Conservation (phyloP, 2,888 invertebrate genomes). For the Alviniconcha strummeri region DNA sequence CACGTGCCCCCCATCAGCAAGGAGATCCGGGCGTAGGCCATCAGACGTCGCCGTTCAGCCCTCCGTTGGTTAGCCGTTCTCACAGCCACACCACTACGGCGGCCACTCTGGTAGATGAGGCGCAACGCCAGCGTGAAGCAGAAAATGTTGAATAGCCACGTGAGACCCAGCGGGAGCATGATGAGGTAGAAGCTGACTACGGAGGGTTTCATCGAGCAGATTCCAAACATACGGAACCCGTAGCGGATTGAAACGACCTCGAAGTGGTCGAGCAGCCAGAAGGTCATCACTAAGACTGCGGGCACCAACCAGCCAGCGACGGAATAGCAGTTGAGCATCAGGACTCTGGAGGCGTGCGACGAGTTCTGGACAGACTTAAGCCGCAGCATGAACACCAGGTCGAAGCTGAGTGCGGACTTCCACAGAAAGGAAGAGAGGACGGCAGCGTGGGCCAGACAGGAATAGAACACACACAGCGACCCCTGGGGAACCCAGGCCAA, state of each 20-base stretch:
- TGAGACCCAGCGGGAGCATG: slow-evolving; percentile 24
- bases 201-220: slow-evolving; percentile 35
- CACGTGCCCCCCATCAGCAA: slow-evolving; percentile 40
- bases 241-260: slow-evolving; percentile 9
- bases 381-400: slow-evolving; percentile 31
- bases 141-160: neutral
- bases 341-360: neutral
- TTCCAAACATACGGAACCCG: slow-evolving; percentile 3
- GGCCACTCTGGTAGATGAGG: slow-evolving; percentile 24
- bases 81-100: neutral
- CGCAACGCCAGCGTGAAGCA: slow-evolving; percentile 32
- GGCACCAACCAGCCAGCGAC: slow-evolving; percentile 34
- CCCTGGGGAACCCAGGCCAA: slow-evolving; percentile 25
- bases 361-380: neutral
- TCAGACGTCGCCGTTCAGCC: slow-evolving; percentile 15
- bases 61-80: neutral
- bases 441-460: slow-evolving; percentile 34
- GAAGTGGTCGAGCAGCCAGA: slow-evolving; percentile 28
- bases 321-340: slow-evolving; percentile 14
- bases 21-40: slow-evolving; percentile 32
- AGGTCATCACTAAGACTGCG: neutral
- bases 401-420: slow-evolving; percentile 32
- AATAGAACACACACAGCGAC: slow-evolving; percentile 28
- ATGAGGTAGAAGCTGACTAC: slow-evolving; percentile 7
- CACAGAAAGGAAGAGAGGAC: slow-evolving; percentile 37